These are phyloP conservation scores for Spongia lamella DNA, from an alignment of 37 sponge, comb jelly and placozoan genomes.

Conservation along the genomic window DNA sequence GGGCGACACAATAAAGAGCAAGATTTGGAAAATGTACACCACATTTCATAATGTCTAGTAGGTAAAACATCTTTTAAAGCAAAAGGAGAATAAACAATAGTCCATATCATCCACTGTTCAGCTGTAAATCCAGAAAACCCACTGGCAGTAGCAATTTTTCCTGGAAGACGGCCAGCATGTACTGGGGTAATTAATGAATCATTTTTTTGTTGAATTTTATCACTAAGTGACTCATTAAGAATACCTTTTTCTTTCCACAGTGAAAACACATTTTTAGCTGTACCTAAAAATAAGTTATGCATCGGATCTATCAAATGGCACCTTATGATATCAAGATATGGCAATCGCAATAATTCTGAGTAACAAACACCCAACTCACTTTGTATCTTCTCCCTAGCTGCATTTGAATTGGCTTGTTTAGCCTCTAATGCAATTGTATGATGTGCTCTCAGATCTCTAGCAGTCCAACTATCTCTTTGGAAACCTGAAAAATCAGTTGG, in stretches of 20 bases:
- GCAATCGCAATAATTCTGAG: slow-evolving; percentile 26
- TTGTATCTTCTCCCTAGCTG: slow-evolving; percentile 13
- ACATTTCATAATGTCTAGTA: slow-evolving; percentile 8
- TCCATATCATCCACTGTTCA: slow-evolving; percentile 57
- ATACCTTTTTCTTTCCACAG: slow-evolving; percentile 22
- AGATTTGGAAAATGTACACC: slow-evolving; percentile 36
- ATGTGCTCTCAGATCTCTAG: slow-evolving; percentile 8
- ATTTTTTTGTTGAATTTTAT: slow-evolving; percentile 16
- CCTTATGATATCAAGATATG: slow-evolving; percentile 44
- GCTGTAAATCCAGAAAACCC: slow-evolving; percentile 42
- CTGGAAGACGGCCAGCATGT: slow-evolving; percentile 20
- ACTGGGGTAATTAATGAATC: slow-evolving; percentile 11
- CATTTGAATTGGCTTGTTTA: slow-evolving; percentile 3
- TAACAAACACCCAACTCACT: slow-evolving; percentile 32
- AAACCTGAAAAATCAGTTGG: slow-evolving; percentile 40
- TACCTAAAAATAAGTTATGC: slow-evolving; percentile 52
- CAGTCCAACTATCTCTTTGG: slow-evolving; percentile 32
- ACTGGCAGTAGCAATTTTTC: slow-evolving; percentile 25
- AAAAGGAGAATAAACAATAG: slow-evolving; percentile 3
- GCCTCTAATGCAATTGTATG: neutral
- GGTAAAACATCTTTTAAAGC: slow-evolving; percentile 22
- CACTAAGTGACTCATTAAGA: neutral
- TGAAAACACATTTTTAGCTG: slow-evolving; percentile 30
- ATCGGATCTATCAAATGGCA: slow-evolving; percentile 55
- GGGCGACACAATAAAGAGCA: neutral